Conservation (phyloP, 30 jellyfish, hydroid and myxozoan species). For the Pelagia noctiluca region DNA sequence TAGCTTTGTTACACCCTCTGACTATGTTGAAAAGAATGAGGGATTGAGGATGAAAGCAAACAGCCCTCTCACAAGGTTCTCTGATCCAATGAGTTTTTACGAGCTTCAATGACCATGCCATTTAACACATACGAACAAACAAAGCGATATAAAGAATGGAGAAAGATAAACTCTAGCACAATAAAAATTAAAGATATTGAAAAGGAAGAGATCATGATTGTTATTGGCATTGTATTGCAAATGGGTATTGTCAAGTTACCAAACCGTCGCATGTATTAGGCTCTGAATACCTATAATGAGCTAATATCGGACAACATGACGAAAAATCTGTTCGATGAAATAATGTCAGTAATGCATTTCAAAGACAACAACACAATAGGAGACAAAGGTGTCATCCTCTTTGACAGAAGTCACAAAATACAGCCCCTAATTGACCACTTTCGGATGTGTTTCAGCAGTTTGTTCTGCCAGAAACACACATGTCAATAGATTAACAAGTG, state of each 20-base stretch:
- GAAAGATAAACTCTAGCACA: neutral
- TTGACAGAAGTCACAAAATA: too few species aligned
- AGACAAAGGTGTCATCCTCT: too few species aligned
- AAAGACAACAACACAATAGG: conserved; percentile 4
- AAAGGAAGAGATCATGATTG: conserved; percentile 9
- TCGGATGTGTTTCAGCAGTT: too few species aligned
- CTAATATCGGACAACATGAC: neutral
- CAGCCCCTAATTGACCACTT: too few species aligned
- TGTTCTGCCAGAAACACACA: too few species aligned
- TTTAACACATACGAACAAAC: conserved; percentile 4
- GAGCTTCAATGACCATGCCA: too few species aligned
- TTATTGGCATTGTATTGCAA: conserved; percentile 10
- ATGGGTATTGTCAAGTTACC: conserved; percentile 21
- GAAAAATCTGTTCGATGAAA: conserved; percentile 10
- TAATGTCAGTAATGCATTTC: conserved; percentile 11
- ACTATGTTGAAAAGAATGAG: neutral
- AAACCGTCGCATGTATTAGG: conserved; percentile 8
- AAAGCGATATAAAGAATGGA: neutral
- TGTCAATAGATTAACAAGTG: too few species aligned
- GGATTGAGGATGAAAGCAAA: neutral
- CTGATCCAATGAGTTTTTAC: neutral
- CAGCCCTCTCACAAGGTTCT: neutral
- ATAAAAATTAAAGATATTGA: neutral
- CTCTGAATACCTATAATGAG: neutral
- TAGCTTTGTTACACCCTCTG: too few species aligned